Conservation (phyloP, 2,888 invertebrate genomes). For the Boloria euphrosyne region DNA sequence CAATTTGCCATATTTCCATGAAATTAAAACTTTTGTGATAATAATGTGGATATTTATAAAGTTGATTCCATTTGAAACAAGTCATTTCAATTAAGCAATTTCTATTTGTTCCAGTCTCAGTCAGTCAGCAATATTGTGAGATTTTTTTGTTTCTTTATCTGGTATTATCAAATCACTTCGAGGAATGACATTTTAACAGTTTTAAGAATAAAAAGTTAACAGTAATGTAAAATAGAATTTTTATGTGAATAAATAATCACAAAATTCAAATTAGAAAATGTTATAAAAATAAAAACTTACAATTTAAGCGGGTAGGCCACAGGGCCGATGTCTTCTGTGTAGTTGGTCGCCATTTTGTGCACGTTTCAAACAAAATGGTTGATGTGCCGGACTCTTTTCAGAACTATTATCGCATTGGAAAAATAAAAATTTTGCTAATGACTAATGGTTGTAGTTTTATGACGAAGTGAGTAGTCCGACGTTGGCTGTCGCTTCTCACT, state of each 20-base stretch:
- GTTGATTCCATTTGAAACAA: slow-evolving; percentile 28
- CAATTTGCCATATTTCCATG: slow-evolving; percentile 25
- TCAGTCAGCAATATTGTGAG: slow-evolving; percentile 36
- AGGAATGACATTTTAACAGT: no score
- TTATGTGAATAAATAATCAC: background rate
- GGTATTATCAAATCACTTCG: slow-evolving; percentile 34
- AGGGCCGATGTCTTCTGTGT: slow-evolving; percentile 66
- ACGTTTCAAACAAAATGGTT: slow-evolving; percentile 51
- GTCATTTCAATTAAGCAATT: slow-evolving; percentile 42
- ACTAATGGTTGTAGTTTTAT: slow-evolving; percentile 43
- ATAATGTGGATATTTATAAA: slow-evolving; percentile 26
- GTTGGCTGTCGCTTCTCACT: slow-evolving; percentile 78
- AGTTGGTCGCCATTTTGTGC: slow-evolving; percentile 73
- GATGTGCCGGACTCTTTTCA: slow-evolving; percentile 18
- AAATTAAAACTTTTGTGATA: slow-evolving; percentile 28
- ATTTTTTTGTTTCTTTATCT: slow-evolving; percentile 33
- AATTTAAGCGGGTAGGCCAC: slow-evolving; percentile 74
- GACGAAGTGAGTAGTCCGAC: slow-evolving; percentile 83
- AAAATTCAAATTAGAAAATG: background rate
- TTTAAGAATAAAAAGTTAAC: no score
- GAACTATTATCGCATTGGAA: slow-evolving; percentile 42
- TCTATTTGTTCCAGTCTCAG: slow-evolving; percentile 39
- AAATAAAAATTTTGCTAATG: slow-evolving; percentile 40
- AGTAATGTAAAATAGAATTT: no score
- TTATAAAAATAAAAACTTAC: slow-evolving; percentile 55